phyloP scores from a whole-genome alignment of 2,797 vertebrate species.

The Crypturellus tataupa region DNA sequence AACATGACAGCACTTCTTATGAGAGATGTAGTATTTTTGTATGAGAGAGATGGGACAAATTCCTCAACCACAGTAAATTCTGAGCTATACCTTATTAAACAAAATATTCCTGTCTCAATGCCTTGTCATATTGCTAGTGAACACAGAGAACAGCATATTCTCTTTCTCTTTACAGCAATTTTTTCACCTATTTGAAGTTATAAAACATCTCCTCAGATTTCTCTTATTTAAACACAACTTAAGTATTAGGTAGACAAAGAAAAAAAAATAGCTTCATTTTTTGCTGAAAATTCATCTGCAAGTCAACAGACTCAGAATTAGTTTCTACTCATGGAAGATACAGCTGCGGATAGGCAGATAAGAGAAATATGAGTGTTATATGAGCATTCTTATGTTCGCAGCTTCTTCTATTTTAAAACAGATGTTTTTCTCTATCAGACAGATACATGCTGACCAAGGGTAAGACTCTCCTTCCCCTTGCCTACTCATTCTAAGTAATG shows the following conservation, averaged over 20 bases:
- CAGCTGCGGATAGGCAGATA: background rate
- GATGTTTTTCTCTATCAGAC: background rate
- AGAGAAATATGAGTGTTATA: background rate
- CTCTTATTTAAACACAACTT: background rate
- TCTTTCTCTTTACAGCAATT: background rate
- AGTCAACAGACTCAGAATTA: background rate
- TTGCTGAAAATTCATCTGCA: background rate
- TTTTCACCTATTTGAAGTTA: background rate
- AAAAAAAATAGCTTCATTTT: background rate
- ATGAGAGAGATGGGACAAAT: background rate
- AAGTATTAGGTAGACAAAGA: background rate
- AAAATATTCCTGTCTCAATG: background rate
- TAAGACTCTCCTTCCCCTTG: background rate
- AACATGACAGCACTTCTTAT: background rate
- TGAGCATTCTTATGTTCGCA: background rate
- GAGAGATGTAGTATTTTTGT: background rate
- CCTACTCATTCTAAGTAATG: background rate
- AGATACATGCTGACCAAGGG: rapidly evolving
- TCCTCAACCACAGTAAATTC: background rate
- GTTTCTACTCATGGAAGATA: background rate
- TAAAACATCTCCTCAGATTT: background rate
- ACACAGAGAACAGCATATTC: background rate
- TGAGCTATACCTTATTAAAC: background rate
- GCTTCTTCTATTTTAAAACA: background rate
- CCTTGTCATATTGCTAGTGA: background rate